Evolutionary conservation across 2,888 invertebrate genomes (phyloP).

Genomic region (Tridacna gigas): DNA sequence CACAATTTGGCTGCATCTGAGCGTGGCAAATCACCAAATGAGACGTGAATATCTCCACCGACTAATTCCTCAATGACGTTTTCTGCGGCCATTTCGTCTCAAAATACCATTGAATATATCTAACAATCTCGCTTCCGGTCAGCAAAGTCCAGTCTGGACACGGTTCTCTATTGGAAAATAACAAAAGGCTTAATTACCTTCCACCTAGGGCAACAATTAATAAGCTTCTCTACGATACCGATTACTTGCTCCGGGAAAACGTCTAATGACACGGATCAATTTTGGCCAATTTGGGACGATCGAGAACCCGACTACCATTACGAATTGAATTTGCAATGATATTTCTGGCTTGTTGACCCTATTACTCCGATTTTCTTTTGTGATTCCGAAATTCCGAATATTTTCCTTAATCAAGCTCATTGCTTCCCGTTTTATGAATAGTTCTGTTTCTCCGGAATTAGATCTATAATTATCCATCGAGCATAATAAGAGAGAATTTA

Average conservation of each 20-base stretch:
- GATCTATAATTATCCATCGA: too few relatives aligned
- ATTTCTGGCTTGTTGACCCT: constrained; percentile 4
- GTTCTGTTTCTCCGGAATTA: too few relatives aligned
- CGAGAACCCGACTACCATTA: background rate
- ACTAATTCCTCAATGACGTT: background rate
- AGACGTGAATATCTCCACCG: constrained; percentile 7
- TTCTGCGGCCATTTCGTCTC: background rate
- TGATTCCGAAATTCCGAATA: background rate
- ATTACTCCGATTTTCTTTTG: background rate
- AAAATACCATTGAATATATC: background rate
- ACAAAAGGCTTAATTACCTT: constrained; percentile 35
- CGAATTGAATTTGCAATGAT: constrained; percentile 13
- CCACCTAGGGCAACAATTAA: constrained; percentile 36
- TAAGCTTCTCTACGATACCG: constrained; percentile 19
- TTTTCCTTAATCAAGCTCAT: too few relatives aligned
- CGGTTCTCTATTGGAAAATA: constrained; percentile 13
- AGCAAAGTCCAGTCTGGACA: constrained; percentile 1
- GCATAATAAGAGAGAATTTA: too few relatives aligned
- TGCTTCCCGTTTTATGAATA: too few relatives aligned
- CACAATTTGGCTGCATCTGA: background rate
- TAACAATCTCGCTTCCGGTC: constrained; percentile 18
- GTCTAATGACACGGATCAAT: constrained; percentile 30
- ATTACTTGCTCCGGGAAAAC: constrained; percentile 18
- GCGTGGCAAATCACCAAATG: constrained; percentile 1
- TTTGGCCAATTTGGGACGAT: constrained; percentile 24